phyloP scores from a whole-genome alignment of 2,113 vertebrate species.

The Chunga burmeisteri region DNA sequence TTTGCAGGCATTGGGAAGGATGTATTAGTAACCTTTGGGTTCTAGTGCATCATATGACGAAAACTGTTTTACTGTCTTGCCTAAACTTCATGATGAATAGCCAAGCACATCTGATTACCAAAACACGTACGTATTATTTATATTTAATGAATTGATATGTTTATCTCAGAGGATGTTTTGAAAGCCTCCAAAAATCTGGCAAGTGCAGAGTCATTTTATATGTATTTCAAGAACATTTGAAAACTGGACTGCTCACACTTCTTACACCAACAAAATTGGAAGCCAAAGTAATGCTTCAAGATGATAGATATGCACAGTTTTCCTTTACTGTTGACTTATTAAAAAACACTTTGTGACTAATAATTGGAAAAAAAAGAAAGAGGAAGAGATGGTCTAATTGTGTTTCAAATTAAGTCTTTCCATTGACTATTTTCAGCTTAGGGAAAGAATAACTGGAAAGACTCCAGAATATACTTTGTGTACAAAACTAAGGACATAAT shows the following conservation, averaged over 20 bases:
- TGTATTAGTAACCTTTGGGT: not conserved
- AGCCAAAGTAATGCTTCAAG: not conserved
- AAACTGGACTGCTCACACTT: not conserved
- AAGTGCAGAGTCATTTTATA: not conserved
- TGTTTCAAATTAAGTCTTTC: slow-evolving; percentile 17
- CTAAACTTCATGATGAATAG: not conserved
- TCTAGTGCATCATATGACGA: not conserved
- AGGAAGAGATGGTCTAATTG: not conserved
- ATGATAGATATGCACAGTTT: not conserved
- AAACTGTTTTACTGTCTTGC: not conserved
- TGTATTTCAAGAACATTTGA: slow-evolving; percentile 11
- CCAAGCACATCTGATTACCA: not conserved
- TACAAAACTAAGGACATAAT: not conserved
- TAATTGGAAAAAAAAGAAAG: not conserved
- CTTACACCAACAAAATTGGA: not conserved
- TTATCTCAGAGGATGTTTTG: slow-evolving; percentile 1
- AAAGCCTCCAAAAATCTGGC: slow-evolving; percentile 6
- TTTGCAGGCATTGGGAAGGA: not conserved
- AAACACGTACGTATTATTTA: not conserved
- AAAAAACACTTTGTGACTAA: not conserved
- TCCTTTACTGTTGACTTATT: not conserved
- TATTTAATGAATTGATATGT: not conserved
- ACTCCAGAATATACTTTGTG: not conserved
- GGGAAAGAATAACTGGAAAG: slow-evolving; percentile 7
- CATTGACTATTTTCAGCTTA: not conserved